Evolutionary conservation across 2,888 invertebrate genomes (phyloP), one percentile per base, ranked within the genome.

Genomic region (Agrotis puta): DNA sequence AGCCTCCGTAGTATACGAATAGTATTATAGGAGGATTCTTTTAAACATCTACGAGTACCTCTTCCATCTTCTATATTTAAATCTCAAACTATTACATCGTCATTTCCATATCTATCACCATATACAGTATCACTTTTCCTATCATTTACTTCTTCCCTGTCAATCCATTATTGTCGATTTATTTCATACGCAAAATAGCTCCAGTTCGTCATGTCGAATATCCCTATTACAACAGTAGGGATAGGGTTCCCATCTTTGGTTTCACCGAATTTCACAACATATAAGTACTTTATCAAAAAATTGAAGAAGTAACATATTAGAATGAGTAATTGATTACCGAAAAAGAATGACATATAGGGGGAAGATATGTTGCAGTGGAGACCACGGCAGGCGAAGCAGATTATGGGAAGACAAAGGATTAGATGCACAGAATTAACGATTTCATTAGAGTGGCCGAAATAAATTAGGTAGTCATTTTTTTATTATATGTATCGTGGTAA

Each of bases 161-260:
- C 24, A 39, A 70, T 77, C 39, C 50, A 51, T 77, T 22, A 51
- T 13, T 39, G 50, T 77, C 77, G 22, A 57, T 77, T 51, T 62
- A 70, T 63, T 65, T 70, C 54, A 63, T 64, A 68, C 18, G 33
- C 61, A 64, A 54, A 58, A 58, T 70, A 84, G 65, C 56, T 68
- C 24, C 14, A 54, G 16, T 51, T 45, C 27, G 2, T 48, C 66
- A 62, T 43, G 66, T 70, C 51, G 58, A 87, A 64, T 79, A 82
- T 81, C 83, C 74, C 83, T 84, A 83, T 85, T 84, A 84, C 77
- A 84, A 73, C 65, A 83, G 79, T 80, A 80, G 76, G 82, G 81
- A 86, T 56, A 56, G 56, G 56, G 56, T 56, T 33, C 27, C 56
- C n/a, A 27, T 27, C 54, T 16, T 27, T 11, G 48, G 48, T 48